Base-by-base conservation (phyloP, 2,888 invertebrate species). In the Chrysolina americana region DNA sequence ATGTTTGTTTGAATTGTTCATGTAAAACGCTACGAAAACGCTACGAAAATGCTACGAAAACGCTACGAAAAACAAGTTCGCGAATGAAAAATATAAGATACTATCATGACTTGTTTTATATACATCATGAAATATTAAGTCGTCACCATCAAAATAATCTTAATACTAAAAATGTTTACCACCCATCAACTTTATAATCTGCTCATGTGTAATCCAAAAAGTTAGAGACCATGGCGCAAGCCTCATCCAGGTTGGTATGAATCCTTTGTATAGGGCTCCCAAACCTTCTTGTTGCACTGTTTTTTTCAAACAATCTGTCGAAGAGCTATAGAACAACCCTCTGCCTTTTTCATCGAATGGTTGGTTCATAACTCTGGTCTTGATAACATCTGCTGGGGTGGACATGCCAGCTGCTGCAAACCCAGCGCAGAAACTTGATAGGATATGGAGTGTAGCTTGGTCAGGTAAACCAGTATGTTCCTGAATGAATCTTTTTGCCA, bases 191-290 rank as follows among this genome's bases (percentile, higher is more conserved):
- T 89, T 87, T 87, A 92, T 90, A 77, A 97, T 93, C 87, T 96
- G 94, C 87, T 98, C 98, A 84, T 96, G 98, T 0, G 95, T 94
- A 77, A 98, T 89, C 97, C 97, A 98, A 89, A 98, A 98, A 62
- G 95, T 95, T 9, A 98, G 89, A 0, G 97, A 97, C 98, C 98
- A 98, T 0, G 98, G 98, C 0, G 97, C 97, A 90, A 98, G 93
- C 73, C 98, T 90, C 86, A 98, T 92, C 96, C 97, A 98, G 41
- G 96, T 94, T 0, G 98, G 98, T 76, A 97, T 88, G 87, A 98
- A 98, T 17, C 98, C 98, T 89, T 96, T 97, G 88, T 98, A 98
- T 8, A 98, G 89, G 0, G 97, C 95, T 76, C 91, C 87, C 74
- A 95, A 89, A 0, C 98, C 97, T 91, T 98, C 98, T 83, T 94